Base-by-base conservation (phyloP, 2,888 invertebrate species). In the Rhorus exstirpatorius region DNA sequence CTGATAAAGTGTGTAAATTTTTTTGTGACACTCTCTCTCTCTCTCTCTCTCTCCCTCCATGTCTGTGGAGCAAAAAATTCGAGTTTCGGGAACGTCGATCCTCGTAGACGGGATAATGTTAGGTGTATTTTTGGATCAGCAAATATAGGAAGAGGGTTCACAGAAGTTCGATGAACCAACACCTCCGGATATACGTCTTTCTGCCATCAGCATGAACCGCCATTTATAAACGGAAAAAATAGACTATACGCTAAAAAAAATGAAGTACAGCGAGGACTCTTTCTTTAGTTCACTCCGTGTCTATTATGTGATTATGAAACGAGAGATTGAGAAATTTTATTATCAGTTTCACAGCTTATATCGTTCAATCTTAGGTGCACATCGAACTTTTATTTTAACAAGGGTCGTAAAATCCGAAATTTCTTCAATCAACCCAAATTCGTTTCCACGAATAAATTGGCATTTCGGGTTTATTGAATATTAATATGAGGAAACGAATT, bases 241-340 rank as follows among this genome's bases (percentile, higher is more conserved):
- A 61, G 46, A 68, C 14, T 46, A 51, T 17, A 35, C 51, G 51
- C 61, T 49, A 21, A 68, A 78, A 78, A 78, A 70, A 44, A 76
- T 67, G 74, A 74, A 79, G 79, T 63, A 75, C 74, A 82, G 75
- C 75, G 65, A 53, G 80, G 60, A 63, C 79, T 70, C 71, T 60
- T 10, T 19, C 41, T 10, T 41, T 38, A 12, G 19, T n/a, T n/a
- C n/a, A n/a, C n/a, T n/a, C n/a, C 38, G 41, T 41, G 38, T 61
- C 38, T 61, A n/a, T 41, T 21, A 41, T 61, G 41, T 21, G 12
- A 21, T 21, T 61, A n/a, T n/a, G 19, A 61, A 41, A 41, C 41
- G 61, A 61, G 61, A 61, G 21, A 41, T 10, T 19, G 17, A 19
- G 38, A 21, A 61, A n/a, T n/a, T n/a, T n/a, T n/a, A n/a, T n/a